These are phyloP conservation scores for Baryphthengus martii DNA, from an alignment of 2,113 vertebrate genomes.

Conservation along the genomic window DNA sequence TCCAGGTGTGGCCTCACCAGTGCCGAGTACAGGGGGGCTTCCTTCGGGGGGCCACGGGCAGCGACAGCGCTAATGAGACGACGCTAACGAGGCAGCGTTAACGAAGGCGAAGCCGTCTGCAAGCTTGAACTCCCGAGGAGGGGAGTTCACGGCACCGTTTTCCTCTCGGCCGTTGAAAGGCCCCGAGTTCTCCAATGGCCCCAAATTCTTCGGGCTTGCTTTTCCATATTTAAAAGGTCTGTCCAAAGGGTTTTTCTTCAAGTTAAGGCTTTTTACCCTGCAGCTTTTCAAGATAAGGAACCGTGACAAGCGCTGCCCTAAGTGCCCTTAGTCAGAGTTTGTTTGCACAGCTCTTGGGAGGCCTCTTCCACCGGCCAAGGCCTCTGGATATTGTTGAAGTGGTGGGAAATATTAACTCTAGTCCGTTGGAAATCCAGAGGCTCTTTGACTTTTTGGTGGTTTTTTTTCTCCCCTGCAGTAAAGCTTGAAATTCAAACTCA, in stretches of 20 bases:
- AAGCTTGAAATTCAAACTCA: not conserved
- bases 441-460: not conserved
- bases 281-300: conserved; percentile 20
- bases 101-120: not conserved
- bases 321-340: conserved; percentile 27
- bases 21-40: too few relatives aligned
- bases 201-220: not conserved
- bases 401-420: not conserved
- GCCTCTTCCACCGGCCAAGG: not conserved
- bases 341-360: conserved; percentile 12
- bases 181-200: not conserved
- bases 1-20: too few relatives aligned
- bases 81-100: not conserved
- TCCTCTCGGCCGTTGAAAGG: not conserved
- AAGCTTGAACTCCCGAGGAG: not conserved
- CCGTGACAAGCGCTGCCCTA: not conserved
- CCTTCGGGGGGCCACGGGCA: not conserved
- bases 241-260: not conserved
- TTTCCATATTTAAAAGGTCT: not conserved
- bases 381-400: not conserved
- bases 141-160: not conserved
- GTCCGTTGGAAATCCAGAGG: not conserved
- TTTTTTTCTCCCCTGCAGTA: not conserved
- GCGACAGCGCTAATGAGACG: not conserved
- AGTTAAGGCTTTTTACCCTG: not conserved